Conservation (phyloP, 2,113 vertebrate genomes). For the Spea multiplicata region DNA sequence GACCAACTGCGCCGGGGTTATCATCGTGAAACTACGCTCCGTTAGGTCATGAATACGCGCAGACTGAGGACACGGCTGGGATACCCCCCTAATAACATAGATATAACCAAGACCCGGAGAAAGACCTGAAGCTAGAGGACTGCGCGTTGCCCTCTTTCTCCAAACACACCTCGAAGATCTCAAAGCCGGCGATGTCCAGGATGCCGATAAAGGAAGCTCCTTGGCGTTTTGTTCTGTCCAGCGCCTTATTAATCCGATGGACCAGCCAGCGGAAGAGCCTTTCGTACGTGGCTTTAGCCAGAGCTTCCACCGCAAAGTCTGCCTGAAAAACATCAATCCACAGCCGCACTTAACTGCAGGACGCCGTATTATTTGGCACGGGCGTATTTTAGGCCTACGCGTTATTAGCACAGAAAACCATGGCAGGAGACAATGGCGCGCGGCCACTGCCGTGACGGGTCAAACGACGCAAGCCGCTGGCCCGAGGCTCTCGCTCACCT, state of each 20-base stretch:
- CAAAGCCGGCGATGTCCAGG: conserved; percentile 96
- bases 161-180: conserved; percentile 90
- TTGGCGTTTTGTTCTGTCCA: conserved; percentile 95
- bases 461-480: no score
- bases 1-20: no score
- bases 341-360: no score
- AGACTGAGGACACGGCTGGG: neutral
- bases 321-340: conserved; percentile 66
- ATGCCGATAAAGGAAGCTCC: conserved; percentile 97
- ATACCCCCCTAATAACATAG: no score
- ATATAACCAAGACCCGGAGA: neutral
- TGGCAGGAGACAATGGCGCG: no score
- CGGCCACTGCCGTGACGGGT: no score
- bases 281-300: conserved; percentile 96
- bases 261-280: conserved; percentile 97
- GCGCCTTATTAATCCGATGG: conserved; percentile 93
- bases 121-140: no score
- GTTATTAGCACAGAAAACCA: neutral
- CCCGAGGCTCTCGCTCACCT: conserved; percentile 66
- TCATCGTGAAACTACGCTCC: no score
- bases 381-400: no score
- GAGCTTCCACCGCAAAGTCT: conserved; percentile 93
- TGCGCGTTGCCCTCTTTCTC: no score
- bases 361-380: no score
- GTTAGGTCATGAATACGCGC: no score